Base-by-base conservation (phyloP, 53 echinoderm and acorn worm species). In the Luidia sarsii region DNA sequence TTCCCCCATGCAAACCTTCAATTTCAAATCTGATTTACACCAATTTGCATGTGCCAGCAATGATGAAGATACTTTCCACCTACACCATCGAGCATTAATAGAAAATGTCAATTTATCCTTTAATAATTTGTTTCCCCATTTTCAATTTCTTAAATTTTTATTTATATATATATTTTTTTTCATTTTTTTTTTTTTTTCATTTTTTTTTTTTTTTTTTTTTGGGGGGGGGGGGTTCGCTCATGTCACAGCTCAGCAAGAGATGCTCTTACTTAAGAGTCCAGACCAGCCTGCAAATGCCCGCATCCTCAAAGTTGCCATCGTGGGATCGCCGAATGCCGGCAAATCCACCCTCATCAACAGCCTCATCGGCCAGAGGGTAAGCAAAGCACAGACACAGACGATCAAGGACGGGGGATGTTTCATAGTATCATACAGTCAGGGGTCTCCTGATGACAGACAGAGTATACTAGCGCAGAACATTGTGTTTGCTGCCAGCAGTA, bases 291-390 rank as follows among this genome's bases (percentile, higher is more conserved):
- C 62, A 1, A 67, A 94, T 74, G 67, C 97, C 8, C 65, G 51
- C 7, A 39, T 86, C 43, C 79, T 90, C 10, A 93, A 86, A 50
- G 97, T 94, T 0, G 91, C 97, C 35, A 91, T 97, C 75, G 84
- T 97, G 10, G 97, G 97, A 6, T 90, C 90, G 14, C 97, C 97
- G 19, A 97, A 97, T 83, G 89, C 93, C 35, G 93, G 97, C 20
- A 97, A 97, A 57, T 97, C 97, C 38, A 97, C 97, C 1, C 87
- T 97, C 28, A 82, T 94, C 45, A 97, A 97, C 52, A 66, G 69
- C 30, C 82, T 94, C 39, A 80, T 97, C 28, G 94, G 94, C 7
- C 94, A 91, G 82, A 70, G 97, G 84, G 97, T 97, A 82, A 94
- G 85, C n/a, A n/a, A n/a, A n/a, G n/a, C n/a, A n/a, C n/a, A n/a